Conservation (phyloP, 2,888 invertebrate species). For the Lithosia quadra region DNA sequence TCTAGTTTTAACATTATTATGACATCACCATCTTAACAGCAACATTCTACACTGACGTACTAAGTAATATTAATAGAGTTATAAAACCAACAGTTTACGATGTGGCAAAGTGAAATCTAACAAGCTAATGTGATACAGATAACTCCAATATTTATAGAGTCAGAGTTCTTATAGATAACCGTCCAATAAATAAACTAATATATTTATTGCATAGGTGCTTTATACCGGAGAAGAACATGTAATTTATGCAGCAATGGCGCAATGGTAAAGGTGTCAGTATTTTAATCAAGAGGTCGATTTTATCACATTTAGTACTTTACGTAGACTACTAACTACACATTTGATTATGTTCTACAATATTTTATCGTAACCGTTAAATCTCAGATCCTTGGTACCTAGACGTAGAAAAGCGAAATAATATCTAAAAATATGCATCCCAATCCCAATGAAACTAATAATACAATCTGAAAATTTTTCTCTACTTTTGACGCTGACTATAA, state of each 20-base stretch:
- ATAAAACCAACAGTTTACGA: slow-evolving; percentile 46
- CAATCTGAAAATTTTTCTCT: no score
- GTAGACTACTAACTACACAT: background rate
- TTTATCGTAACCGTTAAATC: no score
- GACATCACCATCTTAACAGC: slow-evolving; percentile 32
- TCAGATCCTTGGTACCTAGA: no score
- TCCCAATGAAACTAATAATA: no score
- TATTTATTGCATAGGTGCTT: slow-evolving; percentile 27
- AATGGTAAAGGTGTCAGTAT: background rate
- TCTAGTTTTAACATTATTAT: slow-evolving; percentile 36
- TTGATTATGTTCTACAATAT: background rate
- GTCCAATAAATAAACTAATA: slow-evolving; percentile 39
- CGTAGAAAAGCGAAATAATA: no score
- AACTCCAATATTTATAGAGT: slow-evolving; percentile 40
- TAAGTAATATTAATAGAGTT: slow-evolving; percentile 52
- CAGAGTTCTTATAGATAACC: slow-evolving; percentile 27
- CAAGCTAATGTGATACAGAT: slow-evolving; percentile 43
- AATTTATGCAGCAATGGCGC: background rate
- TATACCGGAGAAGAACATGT: background rate
- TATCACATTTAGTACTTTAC: background rate
- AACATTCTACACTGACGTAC: slow-evolving; percentile 31
- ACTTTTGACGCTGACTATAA: no score
- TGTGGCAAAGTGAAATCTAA: slow-evolving; percentile 43
- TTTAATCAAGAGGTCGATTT: background rate
- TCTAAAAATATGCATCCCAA: no score